phyloP scores from a whole-genome alignment of 1,140 invertebrate genomes.

The Oreohelix idahoensis region DNA sequence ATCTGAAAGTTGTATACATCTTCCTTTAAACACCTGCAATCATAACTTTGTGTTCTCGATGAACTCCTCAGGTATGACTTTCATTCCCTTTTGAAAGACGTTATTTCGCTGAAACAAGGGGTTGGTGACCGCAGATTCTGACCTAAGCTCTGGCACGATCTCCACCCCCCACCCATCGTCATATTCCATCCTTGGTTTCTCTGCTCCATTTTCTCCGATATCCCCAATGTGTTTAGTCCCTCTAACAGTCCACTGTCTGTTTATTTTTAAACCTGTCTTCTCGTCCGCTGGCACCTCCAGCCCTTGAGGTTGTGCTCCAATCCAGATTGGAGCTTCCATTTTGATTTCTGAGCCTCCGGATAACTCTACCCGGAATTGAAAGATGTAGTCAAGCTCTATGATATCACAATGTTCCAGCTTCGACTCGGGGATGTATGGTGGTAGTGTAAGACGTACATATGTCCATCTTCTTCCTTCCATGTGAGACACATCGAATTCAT shows the following conservation, averaged over 20 bases:
- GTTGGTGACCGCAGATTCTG: constrained; percentile 52
- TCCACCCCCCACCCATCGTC: constrained; percentile 36
- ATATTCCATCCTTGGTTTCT: constrained; percentile 16
- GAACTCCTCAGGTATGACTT: constrained; percentile 42
- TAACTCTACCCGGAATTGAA: constrained; percentile 69
- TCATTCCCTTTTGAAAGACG: constrained; percentile 29
- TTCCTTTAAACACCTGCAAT: too few relatives aligned
- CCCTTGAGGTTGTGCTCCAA: constrained; percentile 59
- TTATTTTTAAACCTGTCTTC: constrained; percentile 38
- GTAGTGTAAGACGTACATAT: constrained; percentile 66
- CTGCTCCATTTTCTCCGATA: constrained; percentile 38
- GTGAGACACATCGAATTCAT: constrained; percentile 64
- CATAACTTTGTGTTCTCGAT: constrained; percentile 57
- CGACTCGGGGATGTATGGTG: constrained; percentile 71
- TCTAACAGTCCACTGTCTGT: constrained; percentile 58
- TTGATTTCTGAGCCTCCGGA: constrained; percentile 56
- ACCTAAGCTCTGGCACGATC: constrained; percentile 50
- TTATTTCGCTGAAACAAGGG: constrained; percentile 53
- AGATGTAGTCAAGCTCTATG: constrained; percentile 68
- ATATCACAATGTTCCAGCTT: constrained; percentile 69
- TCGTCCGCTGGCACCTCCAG: constrained; percentile 47
- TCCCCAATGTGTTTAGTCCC: constrained; percentile 31
- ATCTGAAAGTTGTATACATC: too few relatives aligned
- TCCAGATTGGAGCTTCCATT: constrained; percentile 58
- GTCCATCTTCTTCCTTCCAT: constrained; percentile 70